Percentiles rank a stretch among this genome's conserved stretches.
These are phyloP conservation scores for Tachysurus vachellii DNA, from an alignment of 2,113 vertebrate species.

Conservation along the genomic window DNA sequence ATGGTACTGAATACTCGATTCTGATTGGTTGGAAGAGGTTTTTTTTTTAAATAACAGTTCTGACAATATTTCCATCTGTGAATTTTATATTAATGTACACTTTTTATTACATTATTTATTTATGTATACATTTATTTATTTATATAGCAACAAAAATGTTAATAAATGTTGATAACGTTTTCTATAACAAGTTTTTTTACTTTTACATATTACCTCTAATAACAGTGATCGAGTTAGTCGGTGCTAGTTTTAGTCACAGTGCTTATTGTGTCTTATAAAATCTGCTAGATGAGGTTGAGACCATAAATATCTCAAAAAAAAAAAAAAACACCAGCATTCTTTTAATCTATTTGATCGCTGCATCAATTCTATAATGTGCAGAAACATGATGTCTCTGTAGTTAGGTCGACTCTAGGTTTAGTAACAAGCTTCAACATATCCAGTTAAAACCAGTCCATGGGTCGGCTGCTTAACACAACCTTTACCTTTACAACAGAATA, in stretches of 20 bases:
- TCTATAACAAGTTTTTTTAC: not conserved
- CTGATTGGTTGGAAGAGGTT: not conserved
- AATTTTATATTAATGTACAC: not conserved
- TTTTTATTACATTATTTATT: not conserved
- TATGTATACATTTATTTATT: too few species aligned
- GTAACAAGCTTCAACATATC: not conserved
- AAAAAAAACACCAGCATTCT: not conserved
- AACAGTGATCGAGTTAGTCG: slow-evolving; percentile 49
- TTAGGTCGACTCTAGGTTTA: not conserved
- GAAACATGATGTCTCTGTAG: not conserved
- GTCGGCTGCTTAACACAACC: not conserved
- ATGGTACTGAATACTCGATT: not conserved
- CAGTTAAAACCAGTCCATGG: not conserved
- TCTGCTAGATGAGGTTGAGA: not conserved
- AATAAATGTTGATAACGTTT: not conserved
- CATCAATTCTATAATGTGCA: not conserved
- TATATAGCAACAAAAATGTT: not conserved
- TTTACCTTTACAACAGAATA: not conserved
- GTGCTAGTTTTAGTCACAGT: slow-evolving; percentile 42
- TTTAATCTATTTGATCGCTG: not conserved
- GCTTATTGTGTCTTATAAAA: slow-evolving; percentile 7
- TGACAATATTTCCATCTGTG: not conserved
- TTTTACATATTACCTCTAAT: slow-evolving; percentile 45
- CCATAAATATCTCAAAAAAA: not conserved
- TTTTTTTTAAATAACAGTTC: not conserved